Evolutionary conservation across 2,888 invertebrate species (phyloP), one percentile per base, ranked within the genome.

Genomic region (Lissocephala sabroskyi): DNA sequence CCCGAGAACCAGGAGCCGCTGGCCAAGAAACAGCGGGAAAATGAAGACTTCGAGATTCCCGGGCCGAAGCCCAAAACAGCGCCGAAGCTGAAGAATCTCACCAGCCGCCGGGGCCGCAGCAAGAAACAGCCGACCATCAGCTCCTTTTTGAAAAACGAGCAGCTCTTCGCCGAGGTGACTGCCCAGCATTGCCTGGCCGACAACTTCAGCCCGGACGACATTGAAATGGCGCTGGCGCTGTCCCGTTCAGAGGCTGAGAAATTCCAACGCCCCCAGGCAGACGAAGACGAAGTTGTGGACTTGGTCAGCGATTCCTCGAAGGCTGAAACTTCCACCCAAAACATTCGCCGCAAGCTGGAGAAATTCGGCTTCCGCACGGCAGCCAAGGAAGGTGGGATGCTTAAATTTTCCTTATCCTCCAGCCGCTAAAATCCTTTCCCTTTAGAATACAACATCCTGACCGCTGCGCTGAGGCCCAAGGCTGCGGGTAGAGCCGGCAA

Each of bases 141-240:
- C 26, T 77, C 79, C 1, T 80, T 84, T 33, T 46, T 81, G 10
- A 77, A 79, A 28, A 81, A 80, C 43, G 84, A 84, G 48, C 77
- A 83, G 45, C 55, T 83, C 2, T 83, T 84, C 43, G 61, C 81
- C 0, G 79, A 82, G 43, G 73, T 84, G 1, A 74, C 83, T 2
- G 79, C 80, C 0, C 80, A 84, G 43, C 84, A 84, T 48, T 82
- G 82, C 42, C 45, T 79, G 3, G 76, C 70, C 0, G 85, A 84
- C 43, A 89, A 90, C 78, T 84, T 89, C 37, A 88, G 90, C 83
- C 84, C 88, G 0, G 89, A 91, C 64, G 88, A 91, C 60, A 82
- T 91, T 53, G 89, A 90, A 78, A 70, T 91, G 80, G 91, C 90
- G 35, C 85, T 91, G 61, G 90, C 90, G 10, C 78, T 91, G 49